Conservation (phyloP, 2,113 vertebrate genomes). For the Numenius arquata region DNA sequence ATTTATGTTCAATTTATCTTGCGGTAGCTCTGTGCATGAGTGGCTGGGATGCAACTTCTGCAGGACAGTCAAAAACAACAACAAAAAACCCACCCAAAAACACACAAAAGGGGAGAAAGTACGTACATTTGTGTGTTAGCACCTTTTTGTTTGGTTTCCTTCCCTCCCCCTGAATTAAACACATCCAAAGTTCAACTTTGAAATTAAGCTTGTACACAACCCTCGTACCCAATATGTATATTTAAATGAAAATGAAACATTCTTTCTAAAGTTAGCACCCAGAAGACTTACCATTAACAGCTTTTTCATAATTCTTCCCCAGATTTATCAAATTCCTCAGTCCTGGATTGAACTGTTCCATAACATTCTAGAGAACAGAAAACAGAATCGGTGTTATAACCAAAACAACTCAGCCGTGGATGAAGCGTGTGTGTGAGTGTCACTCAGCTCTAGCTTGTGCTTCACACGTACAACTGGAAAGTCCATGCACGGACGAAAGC, state of each 20-base stretch:
- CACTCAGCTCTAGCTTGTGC: neutral
- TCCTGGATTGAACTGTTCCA: slow-evolving; percentile 97
- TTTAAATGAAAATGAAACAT: neutral
- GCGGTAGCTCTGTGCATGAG: neutral
- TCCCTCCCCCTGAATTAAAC: neutral
- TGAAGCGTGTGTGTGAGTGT: neutral
- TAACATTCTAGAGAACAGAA: slow-evolving; percentile 86
- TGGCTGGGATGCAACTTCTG: neutral
- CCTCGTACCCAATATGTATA: neutral
- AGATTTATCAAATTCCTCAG: slow-evolving; percentile 94
- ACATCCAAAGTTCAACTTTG: neutral
- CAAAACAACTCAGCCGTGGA: neutral
- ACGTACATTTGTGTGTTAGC: neutral
- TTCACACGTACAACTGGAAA: neutral
- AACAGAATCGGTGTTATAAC: slow-evolving; percentile 8
- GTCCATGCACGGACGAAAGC: neutral
- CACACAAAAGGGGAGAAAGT: neutral
- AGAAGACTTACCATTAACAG: slow-evolving; percentile 88
- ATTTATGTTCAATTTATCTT: neutral
- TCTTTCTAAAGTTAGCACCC: neutral
- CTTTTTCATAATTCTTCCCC: slow-evolving; percentile 96
- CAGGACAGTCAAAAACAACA: neutral
- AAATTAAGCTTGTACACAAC: neutral
- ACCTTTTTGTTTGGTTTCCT: neutral
- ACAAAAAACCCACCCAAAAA: neutral